A percentile compares a stretch with the other conserved stretches of the same genome.
phyloP scores from a whole-genome alignment of 2,797 vertebrate species.

The Acanthurus tractus region DNA sequence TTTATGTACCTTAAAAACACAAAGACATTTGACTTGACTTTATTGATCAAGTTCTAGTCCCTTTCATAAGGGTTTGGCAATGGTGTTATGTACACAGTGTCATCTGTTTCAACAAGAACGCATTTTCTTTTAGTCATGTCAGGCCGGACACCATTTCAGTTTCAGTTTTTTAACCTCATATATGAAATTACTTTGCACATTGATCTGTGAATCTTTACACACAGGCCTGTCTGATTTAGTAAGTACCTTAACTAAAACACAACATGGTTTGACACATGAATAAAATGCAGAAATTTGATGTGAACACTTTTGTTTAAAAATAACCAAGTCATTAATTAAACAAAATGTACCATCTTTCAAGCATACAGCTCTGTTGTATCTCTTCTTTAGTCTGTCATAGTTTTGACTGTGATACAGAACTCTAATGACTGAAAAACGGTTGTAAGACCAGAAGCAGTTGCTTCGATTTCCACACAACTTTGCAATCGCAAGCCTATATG shows the following conservation, averaged over 20 bases:
- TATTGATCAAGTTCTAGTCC: too few species aligned
- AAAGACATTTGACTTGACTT: too few species aligned
- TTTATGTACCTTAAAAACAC: too few species aligned
- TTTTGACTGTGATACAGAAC: not conserved
- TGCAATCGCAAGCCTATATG: too few species aligned
- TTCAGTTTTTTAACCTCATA: too few species aligned
- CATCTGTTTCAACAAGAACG: too few species aligned
- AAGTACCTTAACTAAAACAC: not conserved
- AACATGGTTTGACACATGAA: not conserved
- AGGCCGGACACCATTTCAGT: too few species aligned
- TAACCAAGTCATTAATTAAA: not conserved
- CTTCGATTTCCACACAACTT: not conserved
- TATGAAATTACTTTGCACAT: too few species aligned
- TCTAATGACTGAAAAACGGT: not conserved
- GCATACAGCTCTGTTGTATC: not conserved
- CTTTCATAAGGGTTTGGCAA: too few species aligned
- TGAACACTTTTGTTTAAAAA: not conserved
- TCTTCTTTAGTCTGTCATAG: not conserved
- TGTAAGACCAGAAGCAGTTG: not conserved
- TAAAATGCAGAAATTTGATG: not conserved
- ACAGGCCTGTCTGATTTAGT: not conserved
- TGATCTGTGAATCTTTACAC: not conserved
- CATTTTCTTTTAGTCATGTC: too few species aligned
- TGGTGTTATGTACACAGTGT: too few species aligned
- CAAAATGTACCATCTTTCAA: not conserved